These are phyloP conservation scores for Tachina fera DNA, from an alignment of 2,888 invertebrate species.

Conservation along the genomic window DNA sequence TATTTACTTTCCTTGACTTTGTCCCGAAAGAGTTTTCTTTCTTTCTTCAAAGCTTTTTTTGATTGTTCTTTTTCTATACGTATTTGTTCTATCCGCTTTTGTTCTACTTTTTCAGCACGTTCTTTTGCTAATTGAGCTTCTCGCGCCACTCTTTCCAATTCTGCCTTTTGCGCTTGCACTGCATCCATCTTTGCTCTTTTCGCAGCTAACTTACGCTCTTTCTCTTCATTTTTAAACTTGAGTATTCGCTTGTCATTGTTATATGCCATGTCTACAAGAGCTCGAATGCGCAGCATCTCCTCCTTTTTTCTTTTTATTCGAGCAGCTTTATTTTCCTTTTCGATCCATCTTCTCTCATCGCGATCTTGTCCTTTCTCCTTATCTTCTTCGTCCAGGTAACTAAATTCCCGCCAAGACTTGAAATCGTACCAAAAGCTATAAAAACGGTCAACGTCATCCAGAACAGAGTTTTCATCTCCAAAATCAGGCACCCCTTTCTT, in stretches of 20 bases:
- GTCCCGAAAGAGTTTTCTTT: constrained; percentile 91
- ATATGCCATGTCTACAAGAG: constrained; percentile 96
- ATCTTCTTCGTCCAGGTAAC: constrained; percentile 99
- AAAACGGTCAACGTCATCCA: constrained; percentile 95
- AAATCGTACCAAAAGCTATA: constrained; percentile 99
- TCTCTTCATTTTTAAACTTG: constrained; percentile 96
- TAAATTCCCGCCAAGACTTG: constrained; percentile 99
- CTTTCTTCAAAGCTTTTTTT: constrained; percentile 94
- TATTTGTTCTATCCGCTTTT: constrained; percentile 90
- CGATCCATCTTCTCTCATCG: constrained; percentile 98
- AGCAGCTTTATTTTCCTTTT: constrained; percentile 97
- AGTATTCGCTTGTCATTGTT: constrained; percentile 96
- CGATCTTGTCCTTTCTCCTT: constrained; percentile 98
- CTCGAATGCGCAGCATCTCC: constrained; percentile 95
- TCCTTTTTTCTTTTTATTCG: constrained; percentile 97
- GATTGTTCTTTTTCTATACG: constrained; percentile 93
- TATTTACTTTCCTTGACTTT: constrained; percentile 92
- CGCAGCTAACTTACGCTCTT: constrained; percentile 93
- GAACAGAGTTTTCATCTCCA: constrained; percentile 88
- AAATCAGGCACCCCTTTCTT: constrained; percentile 93
- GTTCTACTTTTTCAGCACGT: constrained; percentile 91
- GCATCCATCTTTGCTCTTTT: constrained; percentile 95
- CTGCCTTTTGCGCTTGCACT: constrained; percentile 91
- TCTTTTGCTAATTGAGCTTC: constrained; percentile 90
- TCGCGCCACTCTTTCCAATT: constrained; percentile 89